These are phyloP conservation scores for Tragelaphus eurycerus DNA, from an alignment of 2,797 vertebrate species.

Conservation along the genomic window DNA sequence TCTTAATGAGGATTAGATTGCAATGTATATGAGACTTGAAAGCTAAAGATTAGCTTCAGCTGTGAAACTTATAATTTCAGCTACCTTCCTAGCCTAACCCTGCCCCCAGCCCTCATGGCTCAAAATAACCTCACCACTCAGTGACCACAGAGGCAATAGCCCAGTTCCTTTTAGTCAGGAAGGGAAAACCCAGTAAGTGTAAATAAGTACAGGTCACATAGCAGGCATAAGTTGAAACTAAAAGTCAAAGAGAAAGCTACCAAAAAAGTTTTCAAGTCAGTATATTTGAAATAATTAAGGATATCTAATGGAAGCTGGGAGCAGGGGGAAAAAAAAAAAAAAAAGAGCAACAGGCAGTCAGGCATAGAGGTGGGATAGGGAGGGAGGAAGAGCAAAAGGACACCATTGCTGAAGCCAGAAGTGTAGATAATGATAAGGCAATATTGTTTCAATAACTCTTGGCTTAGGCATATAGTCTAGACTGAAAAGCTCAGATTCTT, in stretches of 20 bases:
- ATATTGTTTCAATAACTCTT: slow-evolving; percentile 25
- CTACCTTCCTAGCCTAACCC: slow-evolving; percentile 3
- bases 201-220: slow-evolving; percentile 29
- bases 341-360: neutral
- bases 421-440: neutral
- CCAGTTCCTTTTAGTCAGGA: slow-evolving; percentile 58
- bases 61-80: slow-evolving; percentile 1
- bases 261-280: neutral
- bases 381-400: neutral
- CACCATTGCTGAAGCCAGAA: neutral
- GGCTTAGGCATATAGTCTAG: neutral
- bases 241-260: slow-evolving; percentile 54
- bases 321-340: neutral
- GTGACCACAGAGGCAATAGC: slow-evolving; percentile 14
- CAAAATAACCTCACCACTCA: slow-evolving; percentile 63
- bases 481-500: neutral
- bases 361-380: neutral
- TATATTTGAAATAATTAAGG: slow-evolving; percentile 11
- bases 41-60: slow-evolving; percentile 28
- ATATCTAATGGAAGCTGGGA: neutral
- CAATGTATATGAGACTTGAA: neutral
- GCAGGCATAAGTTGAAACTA: slow-evolving; percentile 44
- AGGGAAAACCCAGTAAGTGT: slow-evolving; percentile 44
- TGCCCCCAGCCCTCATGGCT: neutral
- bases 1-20: slow-evolving; percentile 26